Evolutionary conservation across 1,140 invertebrate genomes (phyloP), one percentile per base, ranked within the genome.

Genomic region (Drosophila sproati): DNA sequence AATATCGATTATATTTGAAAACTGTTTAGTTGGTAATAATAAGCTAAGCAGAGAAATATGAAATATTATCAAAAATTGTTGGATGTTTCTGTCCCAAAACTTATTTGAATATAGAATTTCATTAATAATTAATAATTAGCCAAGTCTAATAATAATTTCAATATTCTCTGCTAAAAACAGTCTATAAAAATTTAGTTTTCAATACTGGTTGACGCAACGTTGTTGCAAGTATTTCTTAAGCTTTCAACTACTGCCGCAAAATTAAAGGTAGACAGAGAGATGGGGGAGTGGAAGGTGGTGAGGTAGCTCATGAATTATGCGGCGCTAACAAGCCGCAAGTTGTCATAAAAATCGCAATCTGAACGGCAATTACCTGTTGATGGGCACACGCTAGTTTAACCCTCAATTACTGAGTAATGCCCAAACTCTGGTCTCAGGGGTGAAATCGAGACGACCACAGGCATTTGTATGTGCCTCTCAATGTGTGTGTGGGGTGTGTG

Each of bases 311-410:
- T 89, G 73, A 73, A 89, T 88, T 89, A 88, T 88, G 87, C 76
- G 74, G 51, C 66, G 70, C 66, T 89, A 88, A 88, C 80, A 88
- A 87, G 80, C 83, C 77, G 54, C 67, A 88, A 88, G 80, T 88
- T 75, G 85, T 87, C 85, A 89, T 88, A 80, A 85, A 88, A 88
- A 89, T 74, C 32, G 66, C 72, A 74, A 74, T 77, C 77, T 69
- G 63, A 51, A 72, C 70, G 57, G 72, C 79, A 73, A 89, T 89
- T 89, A 89, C 85, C 85, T 89, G 85, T 89, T 89, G 85, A 89
- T 89, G 74, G 76, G 55, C 71, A 61, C 62, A 69, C 61, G 61
- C 71, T 85, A 89, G 85, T 78, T 88, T 80, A 85, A 89, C 85
- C 86, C 85, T 81, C 86, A 89, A 85, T 89, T 90, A 85, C 81